Base-by-base conservation (phyloP, 2,113 vertebrate genomes). In the Apteryx owenii region DNA sequence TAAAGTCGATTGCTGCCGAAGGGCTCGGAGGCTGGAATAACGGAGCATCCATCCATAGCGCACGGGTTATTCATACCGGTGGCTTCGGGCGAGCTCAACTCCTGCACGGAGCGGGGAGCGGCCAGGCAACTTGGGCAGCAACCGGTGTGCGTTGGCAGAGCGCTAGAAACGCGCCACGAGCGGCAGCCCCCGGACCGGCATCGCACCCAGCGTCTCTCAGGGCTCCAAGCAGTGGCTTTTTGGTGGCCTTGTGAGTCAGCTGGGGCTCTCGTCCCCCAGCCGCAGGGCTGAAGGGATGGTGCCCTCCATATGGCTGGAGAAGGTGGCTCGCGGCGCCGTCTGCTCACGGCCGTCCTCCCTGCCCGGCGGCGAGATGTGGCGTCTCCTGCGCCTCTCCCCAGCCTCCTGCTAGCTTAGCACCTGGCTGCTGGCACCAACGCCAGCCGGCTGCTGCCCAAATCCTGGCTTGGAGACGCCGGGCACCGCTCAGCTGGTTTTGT, bases 361-460 rank as follows among this genome's bases (percentile, higher is more conserved):
- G 42, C 14, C 42, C 4, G 0, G 42, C 28, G 76, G 33, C 40
- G 79, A 58, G 71, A 46, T 23, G 13, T 13, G 89, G 87, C 85
- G 10, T 48, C 38, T 77, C 58, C 53, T 36, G 84, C 3, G 11
- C 62, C 22, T 93, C 53, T 92, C 73, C 77, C 50, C 88, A 10
- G 70, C 80, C 88, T 90, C 72, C 60, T 56, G 26, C 82, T 80
- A 71, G 89, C 56, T 91, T 82, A 86, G 82, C 96, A 95, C 89
- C 65, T 91, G 90, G 83, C 88, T 93, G n/a, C 73, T 86, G 82
- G 91, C 81, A 42, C 23, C 17, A 64, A 64, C 81, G 51, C 79
- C 65, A 93, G 73, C 56, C 90, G 56, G 86, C 85, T 88, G 80
- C 83, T 89, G 80, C 92, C 94, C 92, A 96, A 94, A 96, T 93